phyloP scores from a whole-genome alignment of 2,113 vertebrate genomes.

The Vombatus ursinus region DNA sequence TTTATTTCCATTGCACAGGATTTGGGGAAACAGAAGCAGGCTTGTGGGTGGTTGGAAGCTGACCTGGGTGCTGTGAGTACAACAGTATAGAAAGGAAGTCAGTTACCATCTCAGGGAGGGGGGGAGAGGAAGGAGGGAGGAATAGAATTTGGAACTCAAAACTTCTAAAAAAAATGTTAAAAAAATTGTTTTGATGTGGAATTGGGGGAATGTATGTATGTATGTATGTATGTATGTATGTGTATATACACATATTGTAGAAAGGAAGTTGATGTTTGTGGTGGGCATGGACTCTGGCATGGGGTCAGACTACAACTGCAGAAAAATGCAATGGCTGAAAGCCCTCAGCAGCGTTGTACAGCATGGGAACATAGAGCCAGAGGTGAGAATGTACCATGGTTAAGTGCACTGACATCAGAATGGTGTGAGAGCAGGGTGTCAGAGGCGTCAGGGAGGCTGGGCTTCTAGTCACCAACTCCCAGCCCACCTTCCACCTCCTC shows the following conservation, averaged over 20 bases:
- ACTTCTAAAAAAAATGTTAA: not conserved
- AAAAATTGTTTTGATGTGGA: not conserved
- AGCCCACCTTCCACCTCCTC: not conserved
- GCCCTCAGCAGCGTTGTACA: no score
- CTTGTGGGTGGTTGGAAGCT: not conserved
- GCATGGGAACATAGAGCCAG: not conserved
- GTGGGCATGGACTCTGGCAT: not conserved
- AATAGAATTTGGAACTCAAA: not conserved
- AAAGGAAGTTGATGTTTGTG: not conserved
- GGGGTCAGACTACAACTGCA: not conserved
- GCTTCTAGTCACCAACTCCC: not conserved
- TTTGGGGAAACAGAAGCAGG: not conserved
- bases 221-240: no score
- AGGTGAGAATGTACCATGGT: not conserved
- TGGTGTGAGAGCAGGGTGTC: not conserved
- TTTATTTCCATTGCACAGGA: not conserved
- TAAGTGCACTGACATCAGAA: not conserved
- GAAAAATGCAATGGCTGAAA: not conserved
- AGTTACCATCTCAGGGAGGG: not conserved
- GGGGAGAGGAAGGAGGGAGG: not conserved
- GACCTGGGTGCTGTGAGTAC: not conserved
- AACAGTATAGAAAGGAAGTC: not conserved
- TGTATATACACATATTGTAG: no score
- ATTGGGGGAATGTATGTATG: not conserved
- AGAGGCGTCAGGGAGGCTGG: not conserved